Base-by-base conservation (phyloP, 2,113 vertebrate genomes). In the Phyllostomus hastatus region DNA sequence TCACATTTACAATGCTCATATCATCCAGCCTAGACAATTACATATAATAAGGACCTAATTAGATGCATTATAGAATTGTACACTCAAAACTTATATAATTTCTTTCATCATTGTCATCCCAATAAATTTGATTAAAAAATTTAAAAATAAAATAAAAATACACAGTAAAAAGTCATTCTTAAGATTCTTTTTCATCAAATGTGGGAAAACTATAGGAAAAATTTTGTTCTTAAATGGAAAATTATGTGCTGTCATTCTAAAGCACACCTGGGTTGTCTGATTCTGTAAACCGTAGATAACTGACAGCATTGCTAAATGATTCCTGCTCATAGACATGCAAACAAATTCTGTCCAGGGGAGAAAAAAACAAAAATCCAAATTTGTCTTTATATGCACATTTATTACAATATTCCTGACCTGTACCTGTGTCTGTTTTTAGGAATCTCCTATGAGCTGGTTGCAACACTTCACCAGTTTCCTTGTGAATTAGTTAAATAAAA, bases 151-250 rank as follows among this genome's bases (percentile, higher is more conserved):
- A 19, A 8, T 67, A n/a, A n/a, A 67, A 67, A n/a, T 19, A 67
- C 33, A 67, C 17, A 9, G 66, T 67, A n/a, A 67, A 67, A 67
- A 35, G 48, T 76, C 43, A 76, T 48, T 48, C 91, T 91, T 87
- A 35, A 95, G 41, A 72, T 43, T 72, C 48, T 84, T 95, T 94
- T 94, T 86, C 5, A 79, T 89, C 73, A 92, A 92, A 91, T 61
- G 7, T 46, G 17, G 41, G 9, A 15, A 91, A 43, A 82, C n/a
- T 6, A 3, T 24, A 73, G 35, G 54, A n/a, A 38, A 81, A 94
- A 93, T 57, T 15, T 48, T 67, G 67, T 82, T 35, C 73, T 91
- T 82, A 93, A n/a, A 54, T 95, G 61, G 35, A 82, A 97, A 95
- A 95, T 91, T 57, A 52, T 28, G 4, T 93, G 41, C 76, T 88